Conservation (phyloP, 2,113 vertebrate species). For the Syngnathus scovelli region DNA sequence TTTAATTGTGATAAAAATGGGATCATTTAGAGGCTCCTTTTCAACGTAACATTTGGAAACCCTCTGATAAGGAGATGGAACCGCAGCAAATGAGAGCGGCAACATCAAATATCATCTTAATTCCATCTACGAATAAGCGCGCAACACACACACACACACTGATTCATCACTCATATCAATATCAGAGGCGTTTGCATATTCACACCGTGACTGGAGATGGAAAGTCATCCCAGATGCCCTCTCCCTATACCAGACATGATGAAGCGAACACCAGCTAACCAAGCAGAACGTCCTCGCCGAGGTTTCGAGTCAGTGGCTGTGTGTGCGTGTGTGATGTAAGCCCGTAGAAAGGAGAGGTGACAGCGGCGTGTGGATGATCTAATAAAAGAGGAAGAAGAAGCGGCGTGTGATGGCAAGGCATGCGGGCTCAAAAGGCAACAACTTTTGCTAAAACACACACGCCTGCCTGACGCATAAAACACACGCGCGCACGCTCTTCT, state of each 20-base stretch:
- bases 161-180: constrained; percentile 18
- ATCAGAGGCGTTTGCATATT: constrained; percentile 32
- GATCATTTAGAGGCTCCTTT: constrained; percentile 3
- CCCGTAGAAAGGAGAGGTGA: constrained; percentile 59
- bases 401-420: constrained; percentile 53
- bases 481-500: constrained; percentile 18
- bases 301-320: constrained; percentile 24
- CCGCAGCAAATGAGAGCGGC: constrained; percentile 5
- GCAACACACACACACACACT: constrained; percentile 6
- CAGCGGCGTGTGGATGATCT: constrained; percentile 63
- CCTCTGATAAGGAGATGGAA: background rate
- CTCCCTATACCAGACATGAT: constrained; percentile 12
- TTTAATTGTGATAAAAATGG: constrained; percentile 5
- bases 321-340: constrained; percentile 55
- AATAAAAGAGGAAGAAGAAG: constrained; percentile 68
- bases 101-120: constrained; percentile 14
- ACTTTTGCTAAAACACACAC: constrained; percentile 64
- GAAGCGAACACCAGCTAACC: constrained; percentile 40
- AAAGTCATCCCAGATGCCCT: constrained; percentile 32
- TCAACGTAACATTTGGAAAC: constrained; percentile 1
- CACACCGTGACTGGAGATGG: constrained; percentile 16
- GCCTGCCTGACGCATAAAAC: constrained; percentile 17
- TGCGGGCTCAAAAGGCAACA: constrained; percentile 50
- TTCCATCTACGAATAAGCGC: constrained; percentile 7
- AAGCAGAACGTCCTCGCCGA: constrained; percentile 45